Conservation (phyloP, 1,140 invertebrate genomes). For the Zaprionus lachaisei region DNA sequence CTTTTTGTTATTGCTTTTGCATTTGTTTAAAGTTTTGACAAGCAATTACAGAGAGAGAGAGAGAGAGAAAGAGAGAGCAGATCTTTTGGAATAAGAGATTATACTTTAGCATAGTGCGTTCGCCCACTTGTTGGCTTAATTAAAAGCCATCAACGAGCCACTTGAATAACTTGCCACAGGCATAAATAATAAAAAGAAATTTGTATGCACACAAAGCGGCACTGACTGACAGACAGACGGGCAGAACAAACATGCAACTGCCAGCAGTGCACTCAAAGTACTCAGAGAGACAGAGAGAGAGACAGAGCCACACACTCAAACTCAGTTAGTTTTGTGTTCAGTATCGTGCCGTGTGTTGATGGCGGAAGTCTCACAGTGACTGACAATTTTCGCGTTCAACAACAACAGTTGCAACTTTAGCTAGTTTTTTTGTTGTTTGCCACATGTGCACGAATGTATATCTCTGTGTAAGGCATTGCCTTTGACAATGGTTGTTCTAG, state of each 20-base stretch:
- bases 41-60: conserved; percentile 4
- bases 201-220: conserved; percentile 27
- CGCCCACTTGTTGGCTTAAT: conserved; percentile 38
- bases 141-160: conserved; percentile 46
- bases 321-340: neutral
- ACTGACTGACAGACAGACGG: neutral
- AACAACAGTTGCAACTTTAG: conserved; percentile 52
- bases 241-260: conserved; percentile 9
- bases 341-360: conserved; percentile 30
- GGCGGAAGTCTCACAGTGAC: conserved; percentile 72
- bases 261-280: conserved; percentile 1
- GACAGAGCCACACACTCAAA: neutral
- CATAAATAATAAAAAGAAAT: conserved; percentile 46
- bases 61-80: neutral
- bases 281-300: neutral
- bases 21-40: conserved; percentile 40
- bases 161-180: conserved; percentile 36
- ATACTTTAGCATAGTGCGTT: neutral
- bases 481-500: conserved; percentile 28
- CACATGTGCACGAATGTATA: conserved; percentile 68
- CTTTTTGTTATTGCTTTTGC: conserved; percentile 10
- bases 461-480: conserved; percentile 2
- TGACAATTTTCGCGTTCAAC: conserved; percentile 74
- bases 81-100: neutral
- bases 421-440: conserved; percentile 22